These are phyloP conservation scores for Brachypodius melanocephalos DNA, from an alignment of 2,113 vertebrate species.

Conservation along the genomic window DNA sequence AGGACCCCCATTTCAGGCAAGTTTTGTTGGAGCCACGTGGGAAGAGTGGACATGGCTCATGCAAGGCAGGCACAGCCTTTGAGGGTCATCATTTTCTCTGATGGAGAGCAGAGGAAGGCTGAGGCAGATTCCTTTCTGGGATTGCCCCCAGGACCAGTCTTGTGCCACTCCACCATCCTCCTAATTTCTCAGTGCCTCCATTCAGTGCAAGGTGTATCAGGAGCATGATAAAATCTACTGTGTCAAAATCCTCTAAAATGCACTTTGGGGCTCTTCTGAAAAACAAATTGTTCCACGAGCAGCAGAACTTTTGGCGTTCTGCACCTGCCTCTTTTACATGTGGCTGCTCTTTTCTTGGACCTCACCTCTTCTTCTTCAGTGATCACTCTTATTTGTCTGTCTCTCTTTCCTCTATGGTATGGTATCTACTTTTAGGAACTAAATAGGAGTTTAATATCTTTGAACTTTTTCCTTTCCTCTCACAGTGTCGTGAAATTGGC, in stretches of 20 bases:
- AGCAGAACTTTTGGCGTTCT: neutral
- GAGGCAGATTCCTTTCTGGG: neutral
- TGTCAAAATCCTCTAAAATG: neutral
- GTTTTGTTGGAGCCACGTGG: accelerated
- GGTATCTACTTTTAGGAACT: neutral
- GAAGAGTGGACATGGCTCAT: neutral
- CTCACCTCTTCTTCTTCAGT: neutral
- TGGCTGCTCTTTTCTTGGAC: neutral
- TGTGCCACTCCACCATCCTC: neutral
- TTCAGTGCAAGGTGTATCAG: neutral
- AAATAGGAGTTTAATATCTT: neutral
- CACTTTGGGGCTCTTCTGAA: neutral
- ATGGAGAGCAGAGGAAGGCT: neutral
- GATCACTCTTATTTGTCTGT: neutral
- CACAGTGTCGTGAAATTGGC: neutral
- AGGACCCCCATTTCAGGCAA: neutral
- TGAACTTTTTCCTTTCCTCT: neutral
- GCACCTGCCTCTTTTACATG: neutral
- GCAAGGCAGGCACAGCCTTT: neutral
- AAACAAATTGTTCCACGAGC: neutral
- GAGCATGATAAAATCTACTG: neutral
- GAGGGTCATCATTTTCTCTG: neutral
- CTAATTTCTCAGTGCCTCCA: neutral
- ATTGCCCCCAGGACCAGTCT: neutral
- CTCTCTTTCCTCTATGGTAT: neutral